Evolutionary conservation across 2,797 vertebrate genomes (phyloP).

Genomic region (Falco berigora): DNA sequence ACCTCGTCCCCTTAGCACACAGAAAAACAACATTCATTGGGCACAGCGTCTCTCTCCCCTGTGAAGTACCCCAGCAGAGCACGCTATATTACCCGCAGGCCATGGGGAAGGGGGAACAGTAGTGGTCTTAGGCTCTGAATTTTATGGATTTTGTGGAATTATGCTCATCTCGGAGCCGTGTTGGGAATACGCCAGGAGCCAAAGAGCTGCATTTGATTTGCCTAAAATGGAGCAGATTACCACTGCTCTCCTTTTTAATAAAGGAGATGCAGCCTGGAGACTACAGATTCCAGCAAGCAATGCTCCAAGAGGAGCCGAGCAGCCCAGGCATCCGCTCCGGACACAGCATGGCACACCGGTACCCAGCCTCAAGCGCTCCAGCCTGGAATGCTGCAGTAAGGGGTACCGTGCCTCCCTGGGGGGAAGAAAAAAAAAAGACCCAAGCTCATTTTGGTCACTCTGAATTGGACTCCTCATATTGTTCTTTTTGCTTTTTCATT

Average conservation of each 20-base stretch:
- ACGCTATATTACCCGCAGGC: not conserved
- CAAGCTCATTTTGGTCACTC: not conserved
- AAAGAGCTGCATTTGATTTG: conserved; percentile 47
- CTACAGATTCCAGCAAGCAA: conserved; percentile 43
- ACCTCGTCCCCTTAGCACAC: not conserved
- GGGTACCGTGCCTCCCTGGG: not conserved
- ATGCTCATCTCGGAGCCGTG: not conserved
- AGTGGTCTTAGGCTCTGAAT: not conserved
- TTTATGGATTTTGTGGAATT: conserved; percentile 45
- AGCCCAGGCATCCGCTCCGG: not conserved
- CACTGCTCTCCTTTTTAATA: conserved; percentile 33
- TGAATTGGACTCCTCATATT: not conserved
- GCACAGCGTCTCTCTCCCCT: not conserved
- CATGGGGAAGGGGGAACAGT: not conserved
- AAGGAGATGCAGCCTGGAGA: conserved; percentile 41
- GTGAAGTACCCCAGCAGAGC: not conserved
- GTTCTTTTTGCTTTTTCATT: not conserved
- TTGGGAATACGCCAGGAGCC: conserved; percentile 44
- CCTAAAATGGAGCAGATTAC: conserved; percentile 52
- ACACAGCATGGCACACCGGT: not conserved
- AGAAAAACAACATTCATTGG: not conserved
- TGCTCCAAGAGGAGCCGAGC: not conserved
- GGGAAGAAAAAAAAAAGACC: not conserved
- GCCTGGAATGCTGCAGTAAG: not conserved
- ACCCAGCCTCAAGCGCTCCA: not conserved